These are phyloP conservation scores for Oncorhynchus nerka DNA, from an alignment of 2,113 vertebrate species.

Conservation along the genomic window DNA sequence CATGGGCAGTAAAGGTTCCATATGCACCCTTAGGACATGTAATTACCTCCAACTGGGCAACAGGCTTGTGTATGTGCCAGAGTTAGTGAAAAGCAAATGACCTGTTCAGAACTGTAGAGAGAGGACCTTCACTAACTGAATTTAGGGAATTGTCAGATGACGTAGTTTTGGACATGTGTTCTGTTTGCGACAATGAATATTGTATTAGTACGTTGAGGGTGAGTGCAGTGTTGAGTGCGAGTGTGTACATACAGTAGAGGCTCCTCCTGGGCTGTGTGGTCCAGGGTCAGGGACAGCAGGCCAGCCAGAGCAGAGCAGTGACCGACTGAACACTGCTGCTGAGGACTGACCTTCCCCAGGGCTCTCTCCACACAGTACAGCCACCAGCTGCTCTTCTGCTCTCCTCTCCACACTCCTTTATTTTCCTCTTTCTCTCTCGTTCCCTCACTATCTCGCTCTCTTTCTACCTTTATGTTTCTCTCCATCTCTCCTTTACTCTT, in stretches of 20 bases:
- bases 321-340: slow-evolving; percentile 15
- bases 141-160: not conserved
- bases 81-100: not conserved
- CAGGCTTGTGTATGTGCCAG: slow-evolving; percentile 19
- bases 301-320: not conserved
- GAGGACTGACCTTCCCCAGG: slow-evolving; percentile 44
- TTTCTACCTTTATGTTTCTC: not conserved
- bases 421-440: not conserved
- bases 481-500: slow-evolving; percentile 19
- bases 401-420: not conserved
- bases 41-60: slow-evolving; percentile 9
- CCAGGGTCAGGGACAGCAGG: slow-evolving; percentile 19
- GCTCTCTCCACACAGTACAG: slow-evolving; percentile 18
- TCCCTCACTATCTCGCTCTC: not conserved
- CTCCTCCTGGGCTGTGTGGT: not conserved
- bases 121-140: not conserved
- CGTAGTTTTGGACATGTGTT: too few species aligned
- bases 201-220: not conserved
- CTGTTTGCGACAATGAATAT: too few species aligned
- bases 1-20: slow-evolving; percentile 17
- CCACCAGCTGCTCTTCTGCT: slow-evolving; percentile 52
- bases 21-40: slow-evolving; percentile 15
- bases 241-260: not conserved
- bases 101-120: not conserved
- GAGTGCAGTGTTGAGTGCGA: not conserved